Evolutionary conservation across 2,888 invertebrate species (phyloP).

Genomic region (Thymelicus acteon): DNA sequence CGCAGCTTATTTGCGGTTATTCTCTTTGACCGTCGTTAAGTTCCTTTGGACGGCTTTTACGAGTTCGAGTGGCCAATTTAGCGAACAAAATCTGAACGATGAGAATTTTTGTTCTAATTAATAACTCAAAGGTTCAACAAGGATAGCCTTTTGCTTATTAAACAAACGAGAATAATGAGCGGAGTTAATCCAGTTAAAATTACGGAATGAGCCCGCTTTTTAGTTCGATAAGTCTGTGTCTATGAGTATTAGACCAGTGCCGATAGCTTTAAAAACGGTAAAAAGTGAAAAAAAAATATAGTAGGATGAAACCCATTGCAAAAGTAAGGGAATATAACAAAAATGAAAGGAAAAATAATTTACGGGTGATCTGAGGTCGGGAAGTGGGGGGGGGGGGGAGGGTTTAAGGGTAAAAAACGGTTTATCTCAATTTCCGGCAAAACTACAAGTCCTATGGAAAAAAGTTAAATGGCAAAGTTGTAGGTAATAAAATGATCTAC

Average conservation of each 20-base stretch:
- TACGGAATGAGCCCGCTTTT: slow-evolving; percentile 47
- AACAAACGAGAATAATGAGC: slow-evolving; percentile 70
- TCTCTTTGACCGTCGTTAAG: slow-evolving; percentile 85
- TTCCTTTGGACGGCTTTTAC: slow-evolving; percentile 81
- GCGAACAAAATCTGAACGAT: slow-evolving; percentile 81
- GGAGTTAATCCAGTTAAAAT: slow-evolving; percentile 64
- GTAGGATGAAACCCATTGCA: no score
- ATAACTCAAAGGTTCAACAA: slow-evolving; percentile 71
- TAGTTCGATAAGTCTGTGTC: slow-evolving; percentile 30
- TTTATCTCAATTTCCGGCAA: no score
- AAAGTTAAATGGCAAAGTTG: no score
- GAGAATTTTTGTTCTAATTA: slow-evolving; percentile 83
- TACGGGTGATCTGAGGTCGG: no score
- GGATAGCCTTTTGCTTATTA: slow-evolving; percentile 68
- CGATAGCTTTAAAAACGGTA: no score
- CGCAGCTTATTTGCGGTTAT: slow-evolving; percentile 84
- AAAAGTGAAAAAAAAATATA: no score
- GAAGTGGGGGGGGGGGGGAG: no score
- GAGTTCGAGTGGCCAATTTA: slow-evolving; percentile 84
- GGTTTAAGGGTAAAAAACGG: no score
- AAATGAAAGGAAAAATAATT: no score
- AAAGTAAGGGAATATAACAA: no score
- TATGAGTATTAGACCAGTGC: slow-evolving; percentile 42
- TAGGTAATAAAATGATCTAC: no score
- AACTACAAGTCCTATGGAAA: no score